A percentile compares a stretch with the other conserved stretches of the same genome.
phyloP scores from a whole-genome alignment of 2,797 vertebrate genomes.

The Chelmon rostratus region DNA sequence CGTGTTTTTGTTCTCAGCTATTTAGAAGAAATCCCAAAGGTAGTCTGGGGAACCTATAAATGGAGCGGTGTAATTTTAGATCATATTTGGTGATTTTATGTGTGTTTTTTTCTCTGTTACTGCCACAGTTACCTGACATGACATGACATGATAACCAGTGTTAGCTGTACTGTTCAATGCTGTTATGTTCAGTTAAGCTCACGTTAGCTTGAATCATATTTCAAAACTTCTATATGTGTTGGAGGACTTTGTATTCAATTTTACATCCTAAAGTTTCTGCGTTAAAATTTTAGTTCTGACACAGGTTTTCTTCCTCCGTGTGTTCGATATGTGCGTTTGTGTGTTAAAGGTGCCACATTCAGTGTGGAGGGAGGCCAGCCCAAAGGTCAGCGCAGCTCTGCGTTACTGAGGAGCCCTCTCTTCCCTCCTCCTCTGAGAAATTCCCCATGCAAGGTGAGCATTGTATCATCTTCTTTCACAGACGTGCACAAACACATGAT shows the following conservation, averaged over 20 bases:
- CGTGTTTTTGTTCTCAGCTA: conserved; percentile 52
- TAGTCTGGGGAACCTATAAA: conserved; percentile 10
- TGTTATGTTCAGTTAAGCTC: neutral
- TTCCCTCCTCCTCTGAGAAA: conserved; percentile 95
- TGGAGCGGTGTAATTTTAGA: conserved; percentile 15
- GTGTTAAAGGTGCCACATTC: conserved; percentile 85
- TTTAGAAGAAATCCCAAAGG: conserved; percentile 48
- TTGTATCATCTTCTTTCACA: neutral
- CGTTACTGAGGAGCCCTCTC: conserved; percentile 86
- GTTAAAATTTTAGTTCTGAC: neutral
- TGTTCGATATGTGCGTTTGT: conserved; percentile 17
- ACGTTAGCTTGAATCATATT: neutral
- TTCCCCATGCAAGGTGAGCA: conserved; percentile 92
- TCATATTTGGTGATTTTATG: conserved; percentile 8
- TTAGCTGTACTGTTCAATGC: neutral
- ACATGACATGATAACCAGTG: neutral
- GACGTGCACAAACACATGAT: conserved; percentile 7
- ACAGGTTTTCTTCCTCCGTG: neutral
- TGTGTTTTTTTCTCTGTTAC: neutral
- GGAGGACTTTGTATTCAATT: neutral
- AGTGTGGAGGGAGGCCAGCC: conserved; percentile 89
- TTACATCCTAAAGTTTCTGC: neutral
- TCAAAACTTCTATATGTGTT: neutral
- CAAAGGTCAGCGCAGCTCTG: conserved; percentile 79
- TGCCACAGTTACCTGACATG: conserved; percentile 1